Base-by-base conservation (phyloP, 53 echinoderm and acorn worm genomes). In the Henricia sp. region DNA sequence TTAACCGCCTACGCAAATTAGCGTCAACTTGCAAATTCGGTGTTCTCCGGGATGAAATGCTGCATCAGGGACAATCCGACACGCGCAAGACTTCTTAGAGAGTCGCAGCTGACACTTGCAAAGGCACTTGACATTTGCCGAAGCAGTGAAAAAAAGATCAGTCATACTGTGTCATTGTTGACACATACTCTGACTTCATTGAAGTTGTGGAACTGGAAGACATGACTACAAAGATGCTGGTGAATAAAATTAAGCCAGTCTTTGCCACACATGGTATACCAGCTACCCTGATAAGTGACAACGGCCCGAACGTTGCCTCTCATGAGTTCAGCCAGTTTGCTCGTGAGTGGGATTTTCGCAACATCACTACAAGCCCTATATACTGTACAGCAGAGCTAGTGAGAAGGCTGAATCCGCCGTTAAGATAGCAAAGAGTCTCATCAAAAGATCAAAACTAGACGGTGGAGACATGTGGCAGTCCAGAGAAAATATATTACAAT, bases 301-400 rank as follows among this genome's bases (percentile, higher is more conserved):
- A 44, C 44, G 44, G 44, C 6, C 44, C 44, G 13, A 44, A 44
- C 44, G 6, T 44, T 13, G 44, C 44, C 60, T 32, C 57, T 24
- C 57, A 25, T 57, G 57, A 57, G 26, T 57, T 57, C 57, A 35
- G 64, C 64, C 64, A 64, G 37, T 64, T 64, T 64, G 64, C 64
- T 64, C 36, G 14, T 1, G 64, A 64, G 24, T 64, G 64, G 64
- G 64, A 64, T 19, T 33, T 64, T 35, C 64, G 64, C 64, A 34
- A 64, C 64, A 64, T 35, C 64, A 64, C 64, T 35, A 35, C 64
- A 64, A 64, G 64, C 17, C 64, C 64, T 19, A n/a, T n/a, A n/a
- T n/a, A n/a, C 20, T 6, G 2, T 10, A 67, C 67, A 60, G 33
- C 60, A 32, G 60, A 32, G 32, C 60, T 1, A 60, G 33, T 11